These are phyloP conservation scores for Phrynosoma platyrhinos DNA, from an alignment of 2,113 vertebrate genomes.

Conservation along the genomic window DNA sequence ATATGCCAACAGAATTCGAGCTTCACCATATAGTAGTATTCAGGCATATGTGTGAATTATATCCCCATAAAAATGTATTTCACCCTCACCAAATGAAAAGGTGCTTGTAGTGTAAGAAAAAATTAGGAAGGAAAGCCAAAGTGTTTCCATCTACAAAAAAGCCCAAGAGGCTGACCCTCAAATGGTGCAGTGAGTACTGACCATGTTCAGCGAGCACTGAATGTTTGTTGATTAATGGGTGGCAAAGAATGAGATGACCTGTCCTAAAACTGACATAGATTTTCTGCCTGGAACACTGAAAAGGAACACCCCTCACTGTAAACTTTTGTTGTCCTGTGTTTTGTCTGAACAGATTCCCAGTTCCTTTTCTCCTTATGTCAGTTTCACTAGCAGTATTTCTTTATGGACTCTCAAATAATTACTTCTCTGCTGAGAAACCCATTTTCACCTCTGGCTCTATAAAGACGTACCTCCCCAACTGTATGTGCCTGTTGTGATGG, in stretches of 20 bases:
- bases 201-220: neutral
- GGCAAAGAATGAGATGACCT: neutral
- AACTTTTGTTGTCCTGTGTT: neutral
- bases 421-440: neutral
- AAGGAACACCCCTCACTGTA: neutral
- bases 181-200: too few species aligned
- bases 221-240: neutral
- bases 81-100: too few species aligned
- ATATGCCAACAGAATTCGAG: too few species aligned
- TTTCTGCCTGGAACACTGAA: neutral
- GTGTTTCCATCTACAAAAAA: too few species aligned
- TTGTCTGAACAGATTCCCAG: neutral
- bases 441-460: conserved; percentile 50
- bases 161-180: too few species aligned
- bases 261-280: too few species aligned
- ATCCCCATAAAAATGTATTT: too few species aligned
- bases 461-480: conserved; percentile 16
- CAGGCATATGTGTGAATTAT: too few species aligned
- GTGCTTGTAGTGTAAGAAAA: too few species aligned
- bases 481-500: conserved; percentile 53
- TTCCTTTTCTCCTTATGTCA: neutral
- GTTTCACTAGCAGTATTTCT: neutral
- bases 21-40: too few species aligned
- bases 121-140: too few species aligned
- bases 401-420: neutral